phyloP scores from a whole-genome alignment of 1,140 invertebrate genomes.

The Diachasmimorpha longicaudata region DNA sequence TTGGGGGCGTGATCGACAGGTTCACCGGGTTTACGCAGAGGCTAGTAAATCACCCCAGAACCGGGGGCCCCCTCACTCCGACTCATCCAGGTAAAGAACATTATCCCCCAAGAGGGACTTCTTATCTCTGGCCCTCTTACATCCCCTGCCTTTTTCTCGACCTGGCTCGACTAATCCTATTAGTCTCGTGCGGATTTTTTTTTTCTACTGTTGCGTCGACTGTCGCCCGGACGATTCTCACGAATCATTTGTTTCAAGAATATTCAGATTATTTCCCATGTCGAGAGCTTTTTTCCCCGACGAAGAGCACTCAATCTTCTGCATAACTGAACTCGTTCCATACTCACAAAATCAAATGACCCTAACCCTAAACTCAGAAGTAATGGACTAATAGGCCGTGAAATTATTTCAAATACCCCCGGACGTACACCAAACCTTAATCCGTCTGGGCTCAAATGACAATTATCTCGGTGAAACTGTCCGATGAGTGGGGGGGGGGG shows the following conservation, averaged over 20 bases:
- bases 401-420: constrained; percentile 39
- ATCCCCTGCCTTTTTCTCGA: constrained; percentile 23
- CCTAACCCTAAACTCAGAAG: constrained; percentile 19
- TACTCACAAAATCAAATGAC: neutral
- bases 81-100: constrained; percentile 8
- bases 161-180: constrained; percentile 47
- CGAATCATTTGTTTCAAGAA: constrained; percentile 16
- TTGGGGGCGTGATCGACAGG: constrained; percentile 37
- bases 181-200: constrained; percentile 22
- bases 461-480: neutral
- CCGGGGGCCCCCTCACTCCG: neutral
- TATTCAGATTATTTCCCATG: neutral
- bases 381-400: constrained; percentile 33
- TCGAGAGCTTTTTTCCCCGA: neutral
- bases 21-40: constrained; percentile 43
- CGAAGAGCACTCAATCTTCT: neutral
- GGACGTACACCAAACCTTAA: neutral
- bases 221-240: constrained; percentile 11
- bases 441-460: neutral
- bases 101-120: constrained; percentile 24
- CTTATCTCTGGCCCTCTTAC: constrained; percentile 35
- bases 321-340: neutral
- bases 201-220: neutral
- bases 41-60: constrained; percentile 41
- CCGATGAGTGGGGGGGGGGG: neutral